A percentile compares a stretch with the other conserved stretches of the same genome.
Conservation (phyloP, 2,797 vertebrate genomes). For the Peromyscus eremicus region DNA sequence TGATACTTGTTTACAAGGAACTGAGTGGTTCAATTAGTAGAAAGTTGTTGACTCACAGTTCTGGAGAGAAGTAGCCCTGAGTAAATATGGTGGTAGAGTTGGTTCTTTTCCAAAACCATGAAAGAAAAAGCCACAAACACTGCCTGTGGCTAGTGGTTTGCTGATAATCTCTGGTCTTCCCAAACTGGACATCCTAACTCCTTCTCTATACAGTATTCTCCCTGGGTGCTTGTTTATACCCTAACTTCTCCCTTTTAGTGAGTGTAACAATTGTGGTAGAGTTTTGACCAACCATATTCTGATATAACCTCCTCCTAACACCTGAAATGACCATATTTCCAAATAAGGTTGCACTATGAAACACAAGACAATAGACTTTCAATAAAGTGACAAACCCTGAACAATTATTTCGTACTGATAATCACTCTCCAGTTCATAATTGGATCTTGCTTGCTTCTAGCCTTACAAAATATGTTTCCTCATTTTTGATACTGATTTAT, state of each 20-base stretch:
- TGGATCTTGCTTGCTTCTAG: constrained; percentile 31
- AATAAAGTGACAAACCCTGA: background rate
- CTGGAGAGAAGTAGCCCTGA: background rate
- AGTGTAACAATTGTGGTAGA: background rate
- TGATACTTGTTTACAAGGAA: background rate
- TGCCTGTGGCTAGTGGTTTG: background rate
- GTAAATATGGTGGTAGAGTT: background rate
- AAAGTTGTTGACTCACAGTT: background rate
- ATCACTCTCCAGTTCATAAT: background rate
- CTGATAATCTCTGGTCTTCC: background rate
- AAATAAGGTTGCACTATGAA: constrained; percentile 25
- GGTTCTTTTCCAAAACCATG: background rate
- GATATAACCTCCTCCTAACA: background rate
- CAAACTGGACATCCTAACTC: background rate
- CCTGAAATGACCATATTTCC: background rate
- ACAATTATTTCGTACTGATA: background rate
- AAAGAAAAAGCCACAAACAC: background rate
- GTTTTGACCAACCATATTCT: background rate
- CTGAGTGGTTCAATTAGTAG: background rate
- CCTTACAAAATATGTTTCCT: background rate
- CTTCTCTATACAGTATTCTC: background rate
- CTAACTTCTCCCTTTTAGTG: background rate
- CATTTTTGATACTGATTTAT: background rate
- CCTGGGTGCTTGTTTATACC: background rate
- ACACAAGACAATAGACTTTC: background rate